These are phyloP conservation scores for Heterohyrax brucei DNA, from an alignment of 2,797 vertebrate species.

Conservation along the genomic window DNA sequence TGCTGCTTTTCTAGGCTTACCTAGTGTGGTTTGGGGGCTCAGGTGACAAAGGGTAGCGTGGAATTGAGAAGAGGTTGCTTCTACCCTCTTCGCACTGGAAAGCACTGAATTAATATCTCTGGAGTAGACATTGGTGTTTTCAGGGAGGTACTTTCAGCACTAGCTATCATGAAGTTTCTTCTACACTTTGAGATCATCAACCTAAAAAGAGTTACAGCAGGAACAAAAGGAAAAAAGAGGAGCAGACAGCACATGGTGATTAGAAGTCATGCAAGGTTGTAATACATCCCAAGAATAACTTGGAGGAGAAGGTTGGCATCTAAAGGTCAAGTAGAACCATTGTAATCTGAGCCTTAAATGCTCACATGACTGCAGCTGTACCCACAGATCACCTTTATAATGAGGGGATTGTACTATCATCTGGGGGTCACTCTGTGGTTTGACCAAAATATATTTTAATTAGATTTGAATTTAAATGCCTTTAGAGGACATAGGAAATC, in stretches of 20 bases:
- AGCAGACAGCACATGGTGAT: rapidly evolving
- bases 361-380: not conserved
- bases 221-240: not conserved
- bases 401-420: not conserved
- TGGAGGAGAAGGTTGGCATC: not conserved
- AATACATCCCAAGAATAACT: not conserved
- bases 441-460: conserved; percentile 7
- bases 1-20: conserved; percentile 10
- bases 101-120: not conserved
- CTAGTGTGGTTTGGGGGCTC: not conserved
- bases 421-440: not conserved
- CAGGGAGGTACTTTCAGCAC: not conserved
- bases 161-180: not conserved
- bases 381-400: not conserved
- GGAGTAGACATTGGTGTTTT: not conserved
- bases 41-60: not conserved
- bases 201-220: not conserved
- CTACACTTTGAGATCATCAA: not conserved
- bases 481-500: no score
- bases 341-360: not conserved
- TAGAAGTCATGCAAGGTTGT: not conserved
- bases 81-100: not conserved
- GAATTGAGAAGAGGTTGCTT: not conserved
- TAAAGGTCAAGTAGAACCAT: not conserved
- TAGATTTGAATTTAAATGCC: conserved; percentile 1